phyloP scores from a whole-genome alignment of 2,113 vertebrate species.

The Eidolon helvum region DNA sequence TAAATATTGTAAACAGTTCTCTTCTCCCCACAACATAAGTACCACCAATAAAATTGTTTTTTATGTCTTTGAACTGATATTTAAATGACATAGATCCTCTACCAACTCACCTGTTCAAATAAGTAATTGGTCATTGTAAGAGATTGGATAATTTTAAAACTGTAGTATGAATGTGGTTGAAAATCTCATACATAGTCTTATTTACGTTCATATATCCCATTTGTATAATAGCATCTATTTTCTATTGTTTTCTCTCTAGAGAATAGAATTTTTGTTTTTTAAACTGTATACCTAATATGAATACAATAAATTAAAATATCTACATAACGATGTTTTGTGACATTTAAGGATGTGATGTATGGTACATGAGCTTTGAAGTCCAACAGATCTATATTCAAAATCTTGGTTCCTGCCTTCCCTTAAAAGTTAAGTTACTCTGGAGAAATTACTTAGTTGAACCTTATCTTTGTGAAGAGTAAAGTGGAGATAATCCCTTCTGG shows the following conservation, averaged over 20 bases:
- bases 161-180: not conserved
- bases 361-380: not conserved
- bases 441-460: not conserved
- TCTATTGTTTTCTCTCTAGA: not conserved
- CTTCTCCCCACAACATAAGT: not conserved
- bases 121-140: not conserved
- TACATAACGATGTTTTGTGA: not conserved
- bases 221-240: not conserved
- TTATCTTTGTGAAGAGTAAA: not conserved
- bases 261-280: slow-evolving; percentile 41
- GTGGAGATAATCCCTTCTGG: not conserved
- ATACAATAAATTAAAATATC: slow-evolving; percentile 48
- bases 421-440: not conserved
- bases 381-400: not conserved
- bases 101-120: not conserved
- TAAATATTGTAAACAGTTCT: not conserved
- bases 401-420: not conserved
- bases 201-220: not conserved
- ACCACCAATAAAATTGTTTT: slow-evolving; percentile 1
- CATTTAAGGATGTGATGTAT: not conserved
- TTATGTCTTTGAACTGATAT: not conserved
- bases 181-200: not conserved
- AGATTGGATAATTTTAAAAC: not conserved
- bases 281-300: not conserved
- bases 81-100: not conserved